These are phyloP conservation scores for Vimba vimba DNA, from an alignment of 2,113 vertebrate genomes.

Conservation along the genomic window DNA sequence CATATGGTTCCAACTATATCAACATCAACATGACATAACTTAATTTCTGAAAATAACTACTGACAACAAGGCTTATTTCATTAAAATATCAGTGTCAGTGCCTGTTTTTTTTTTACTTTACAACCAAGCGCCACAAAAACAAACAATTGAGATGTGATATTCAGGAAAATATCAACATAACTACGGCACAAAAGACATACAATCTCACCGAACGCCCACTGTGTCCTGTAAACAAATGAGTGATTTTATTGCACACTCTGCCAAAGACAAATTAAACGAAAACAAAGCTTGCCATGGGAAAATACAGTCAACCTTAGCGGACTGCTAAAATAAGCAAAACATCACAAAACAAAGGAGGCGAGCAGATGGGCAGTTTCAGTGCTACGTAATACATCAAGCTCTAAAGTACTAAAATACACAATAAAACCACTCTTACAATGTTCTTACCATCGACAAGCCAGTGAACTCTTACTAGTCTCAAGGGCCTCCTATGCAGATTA, in stretches of 20 bases:
- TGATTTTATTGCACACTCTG: slow-evolving; percentile 5
- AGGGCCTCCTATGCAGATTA: background rate
- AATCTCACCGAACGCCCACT: slow-evolving; percentile 33
- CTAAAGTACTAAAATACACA: slow-evolving; percentile 41
- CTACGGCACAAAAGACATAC: slow-evolving; percentile 24
- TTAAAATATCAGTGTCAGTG: background rate
- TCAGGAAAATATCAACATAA: background rate
- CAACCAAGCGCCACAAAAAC: slow-evolving; percentile 17
- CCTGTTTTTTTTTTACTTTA: background rate
- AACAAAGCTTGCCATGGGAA: slow-evolving; percentile 39
- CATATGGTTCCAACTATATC: slow-evolving; percentile 16
- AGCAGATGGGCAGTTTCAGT: slow-evolving; percentile 72
- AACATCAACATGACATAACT: slow-evolving; percentile 12
- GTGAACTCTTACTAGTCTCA: background rate
- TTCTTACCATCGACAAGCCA: slow-evolving; percentile 22
- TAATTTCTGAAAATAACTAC: slow-evolving; percentile 14
- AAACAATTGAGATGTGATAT: background rate
- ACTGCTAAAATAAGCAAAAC: slow-evolving; percentile 64
- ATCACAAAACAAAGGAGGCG: slow-evolving; percentile 1
- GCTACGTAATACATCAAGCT: slow-evolving; percentile 67
- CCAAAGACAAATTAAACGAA: slow-evolving; percentile 31
- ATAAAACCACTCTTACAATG: slow-evolving; percentile 56
- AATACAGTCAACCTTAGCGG: slow-evolving; percentile 49
- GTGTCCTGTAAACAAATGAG: slow-evolving; percentile 39
- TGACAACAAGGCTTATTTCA: background rate